Conservation (phyloP, 2,888 invertebrate species). For the Galerucella pusilla region DNA sequence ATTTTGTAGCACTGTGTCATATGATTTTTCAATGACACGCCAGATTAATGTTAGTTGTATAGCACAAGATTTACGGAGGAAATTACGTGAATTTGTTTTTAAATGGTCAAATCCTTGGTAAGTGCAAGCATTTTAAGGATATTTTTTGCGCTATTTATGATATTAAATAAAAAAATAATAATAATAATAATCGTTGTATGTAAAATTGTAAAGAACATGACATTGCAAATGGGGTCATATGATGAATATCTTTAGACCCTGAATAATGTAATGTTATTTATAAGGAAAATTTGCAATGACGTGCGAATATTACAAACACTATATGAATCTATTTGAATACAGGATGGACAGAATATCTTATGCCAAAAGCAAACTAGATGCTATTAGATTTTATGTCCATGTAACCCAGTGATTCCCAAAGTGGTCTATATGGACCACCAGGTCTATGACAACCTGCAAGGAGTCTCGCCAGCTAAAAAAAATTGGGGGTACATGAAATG, state of each 20-base stretch:
- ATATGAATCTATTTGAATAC: not conserved
- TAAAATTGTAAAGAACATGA: constrained; percentile 3
- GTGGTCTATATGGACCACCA: no score
- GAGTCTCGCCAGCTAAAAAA: no score
- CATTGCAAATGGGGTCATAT: constrained; percentile 22
- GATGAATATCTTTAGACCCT: constrained; percentile 9
- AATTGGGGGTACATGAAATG: no score
- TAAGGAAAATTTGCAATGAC: constrained; percentile 15
- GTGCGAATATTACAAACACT: constrained; percentile 3
- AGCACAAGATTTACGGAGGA: no score
- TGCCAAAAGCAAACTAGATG: no score
- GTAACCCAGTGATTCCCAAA: no score
- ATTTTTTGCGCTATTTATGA: not conserved
- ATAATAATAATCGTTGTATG: constrained; percentile 5
- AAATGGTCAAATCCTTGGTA: not conserved
- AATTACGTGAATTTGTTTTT: not conserved
- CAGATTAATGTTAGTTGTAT: no score
- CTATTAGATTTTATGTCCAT: no score
- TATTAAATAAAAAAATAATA: not conserved
- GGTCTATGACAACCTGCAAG: no score
- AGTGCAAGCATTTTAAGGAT: not conserved
- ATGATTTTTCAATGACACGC: no score
- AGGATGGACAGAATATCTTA: no score
- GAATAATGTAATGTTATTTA: constrained; percentile 10
- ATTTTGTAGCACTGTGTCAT: no score